Evolutionary conservation across 2,797 vertebrate species (phyloP).

Genomic region (Alca torda): DNA sequence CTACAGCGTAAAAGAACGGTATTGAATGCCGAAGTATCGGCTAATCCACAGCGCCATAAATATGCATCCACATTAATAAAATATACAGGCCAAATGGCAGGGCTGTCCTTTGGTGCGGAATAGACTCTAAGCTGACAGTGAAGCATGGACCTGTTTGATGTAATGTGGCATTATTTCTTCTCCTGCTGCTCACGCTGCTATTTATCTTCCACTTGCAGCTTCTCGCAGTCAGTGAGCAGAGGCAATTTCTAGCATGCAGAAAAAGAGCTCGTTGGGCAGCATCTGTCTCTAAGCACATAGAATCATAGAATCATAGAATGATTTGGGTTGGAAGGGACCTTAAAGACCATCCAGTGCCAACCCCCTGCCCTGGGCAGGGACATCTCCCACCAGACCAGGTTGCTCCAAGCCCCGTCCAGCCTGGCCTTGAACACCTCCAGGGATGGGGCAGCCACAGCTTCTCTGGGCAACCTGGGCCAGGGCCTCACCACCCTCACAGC

Average conservation of each 20-base stretch:
- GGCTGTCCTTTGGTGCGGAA: not conserved
- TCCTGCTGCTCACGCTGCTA: not conserved
- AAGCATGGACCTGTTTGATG: not conserved
- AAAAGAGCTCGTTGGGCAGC: not conserved
- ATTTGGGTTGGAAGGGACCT: too few species aligned
- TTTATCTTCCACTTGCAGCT: conserved; percentile 41
- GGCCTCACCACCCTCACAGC: too few species aligned
- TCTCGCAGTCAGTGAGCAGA: not conserved
- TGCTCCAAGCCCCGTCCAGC: too few species aligned
- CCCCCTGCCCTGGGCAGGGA: too few species aligned
- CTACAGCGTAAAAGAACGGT: not conserved
- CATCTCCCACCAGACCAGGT: too few species aligned
- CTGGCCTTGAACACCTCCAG: too few species aligned
- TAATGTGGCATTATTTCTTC: not conserved
- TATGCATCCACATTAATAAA: conserved; percentile 5
- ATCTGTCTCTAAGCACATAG: not conserved
- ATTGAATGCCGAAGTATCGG: not conserved
- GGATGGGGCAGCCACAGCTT: too few species aligned
- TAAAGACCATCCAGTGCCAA: too few species aligned
- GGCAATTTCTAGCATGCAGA: not conserved
- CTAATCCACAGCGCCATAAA: not conserved
- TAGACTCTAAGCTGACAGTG: conserved; percentile 12
- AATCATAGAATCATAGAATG: too few species aligned
- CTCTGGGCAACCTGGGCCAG: too few species aligned
- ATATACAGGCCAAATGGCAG: not conserved